Evolutionary conservation across 2,797 vertebrate genomes (phyloP).

Genomic region (Acrocephalus scirpaceus): DNA sequence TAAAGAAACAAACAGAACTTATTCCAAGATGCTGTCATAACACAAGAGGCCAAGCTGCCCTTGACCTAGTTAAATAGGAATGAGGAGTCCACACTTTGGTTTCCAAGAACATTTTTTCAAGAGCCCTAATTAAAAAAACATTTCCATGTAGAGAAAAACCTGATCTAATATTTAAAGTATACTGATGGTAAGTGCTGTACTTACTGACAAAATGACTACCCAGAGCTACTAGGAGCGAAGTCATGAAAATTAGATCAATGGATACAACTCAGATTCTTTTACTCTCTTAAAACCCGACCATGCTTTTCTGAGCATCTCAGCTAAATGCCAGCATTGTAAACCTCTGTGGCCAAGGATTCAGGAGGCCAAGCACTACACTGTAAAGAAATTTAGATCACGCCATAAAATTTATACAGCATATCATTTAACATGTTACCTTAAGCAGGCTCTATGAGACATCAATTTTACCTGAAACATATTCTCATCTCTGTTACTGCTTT

Average conservation of each 20-base stretch:
- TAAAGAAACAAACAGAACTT: neutral
- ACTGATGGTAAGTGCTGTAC: neutral
- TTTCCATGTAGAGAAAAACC: neutral
- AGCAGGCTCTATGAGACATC: neutral
- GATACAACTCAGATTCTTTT: neutral
- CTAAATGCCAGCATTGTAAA: rapidly evolving
- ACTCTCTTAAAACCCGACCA: neutral
- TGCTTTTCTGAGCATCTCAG: neutral
- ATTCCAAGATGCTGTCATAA: neutral
- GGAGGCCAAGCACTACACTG: neutral
- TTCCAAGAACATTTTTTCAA: neutral
- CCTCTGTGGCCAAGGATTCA: neutral
- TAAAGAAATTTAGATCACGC: neutral
- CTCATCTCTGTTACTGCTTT: conserved; percentile 82
- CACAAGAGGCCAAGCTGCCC: neutral
- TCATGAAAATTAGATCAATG: neutral
- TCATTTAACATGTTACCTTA: neutral
- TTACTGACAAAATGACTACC: neutral
- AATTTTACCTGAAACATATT: conserved; percentile 94
- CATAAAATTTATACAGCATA: neutral
- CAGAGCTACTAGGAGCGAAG: neutral
- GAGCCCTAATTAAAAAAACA: neutral
- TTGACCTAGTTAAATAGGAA: neutral
- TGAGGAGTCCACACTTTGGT: neutral
- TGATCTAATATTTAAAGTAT: neutral